Evolutionary conservation across 2,797 vertebrate genomes (phyloP), one percentile per base, ranked within the genome.

Genomic region (Sitta carolinensis): DNA sequence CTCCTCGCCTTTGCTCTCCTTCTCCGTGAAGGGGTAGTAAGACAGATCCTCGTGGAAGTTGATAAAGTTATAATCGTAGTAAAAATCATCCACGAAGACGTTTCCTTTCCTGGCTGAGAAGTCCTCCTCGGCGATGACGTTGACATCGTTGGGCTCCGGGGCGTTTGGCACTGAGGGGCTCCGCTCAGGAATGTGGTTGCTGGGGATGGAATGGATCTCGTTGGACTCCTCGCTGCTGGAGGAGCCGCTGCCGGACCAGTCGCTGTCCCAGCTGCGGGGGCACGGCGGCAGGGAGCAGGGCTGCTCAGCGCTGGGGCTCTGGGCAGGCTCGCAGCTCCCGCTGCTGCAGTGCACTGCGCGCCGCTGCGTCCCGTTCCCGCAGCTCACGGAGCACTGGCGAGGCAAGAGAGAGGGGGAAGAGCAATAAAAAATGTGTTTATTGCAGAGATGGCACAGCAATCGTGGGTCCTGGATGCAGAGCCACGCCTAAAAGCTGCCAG

Each of bases 61-160:
- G 90, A 99, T 99, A 13, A 99, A 99, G 90, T 99, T 99, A 30
- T 99, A 99, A 94, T 99, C 99, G 0, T 99, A 99, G 96, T 99
- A 99, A 95, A 99, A 99, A 67, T 99, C 99, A 8, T 99, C 99
- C 1, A 99, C 98, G 25, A 98, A 97, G 67, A 98, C 95, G 0
- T 98, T 98, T 10, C 96, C 97, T 70, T 98, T 98, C 2, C 83
- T 95, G 80, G 97, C 90, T 34, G 97, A 96, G 43, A 98, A 98
- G 63, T 98, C 98, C n/a, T 97, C 98, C 85, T 98, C 98, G 0
- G 97, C 51, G 4, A 98, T 97, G 81, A 97, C 63, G 3, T 98
- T 98, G 25, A 91, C 88, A 6, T 88, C 97, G 23, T 95, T 95
- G 70, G 93, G 13, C 5, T 97, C 95, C 0, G 98, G 98, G 78